Conservation (phyloP, 2,113 vertebrate genomes). For the Elephantulus edwardii region DNA sequence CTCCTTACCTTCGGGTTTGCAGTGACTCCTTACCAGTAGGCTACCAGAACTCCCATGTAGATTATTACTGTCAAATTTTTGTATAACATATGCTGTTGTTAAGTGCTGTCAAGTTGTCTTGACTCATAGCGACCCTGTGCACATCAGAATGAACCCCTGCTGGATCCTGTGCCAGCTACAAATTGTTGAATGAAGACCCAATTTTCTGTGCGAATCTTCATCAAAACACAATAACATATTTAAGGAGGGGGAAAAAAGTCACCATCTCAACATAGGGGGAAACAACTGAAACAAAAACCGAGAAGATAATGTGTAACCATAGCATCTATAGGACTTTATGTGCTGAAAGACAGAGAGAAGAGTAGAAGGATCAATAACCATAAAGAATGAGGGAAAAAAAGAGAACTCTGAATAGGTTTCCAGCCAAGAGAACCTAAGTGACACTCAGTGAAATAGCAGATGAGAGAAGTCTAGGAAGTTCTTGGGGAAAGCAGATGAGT, state of each 20-base stretch:
- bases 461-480: too few species aligned
- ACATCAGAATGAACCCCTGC: too few species aligned
- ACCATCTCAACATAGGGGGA: not conserved
- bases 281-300: not conserved
- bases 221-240: not conserved
- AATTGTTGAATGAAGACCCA: not conserved
- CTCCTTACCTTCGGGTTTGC: too few species aligned
- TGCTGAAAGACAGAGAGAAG: not conserved
- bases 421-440: not conserved
- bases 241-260: not conserved
- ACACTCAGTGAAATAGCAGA: not conserved
- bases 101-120: too few species aligned
- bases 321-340: not conserved
- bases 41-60: too few species aligned
- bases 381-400: not conserved
- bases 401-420: not conserved
- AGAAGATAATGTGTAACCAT: not conserved
- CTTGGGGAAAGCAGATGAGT: not conserved
- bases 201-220: not conserved
- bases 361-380: not conserved
- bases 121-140: too few species aligned
- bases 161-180: not conserved
- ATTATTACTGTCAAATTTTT: too few species aligned
- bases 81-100: too few species aligned
- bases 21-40: too few species aligned